phyloP scores from a whole-genome alignment of 2,797 vertebrate genomes.

The Gymnodraco acuticeps region DNA sequence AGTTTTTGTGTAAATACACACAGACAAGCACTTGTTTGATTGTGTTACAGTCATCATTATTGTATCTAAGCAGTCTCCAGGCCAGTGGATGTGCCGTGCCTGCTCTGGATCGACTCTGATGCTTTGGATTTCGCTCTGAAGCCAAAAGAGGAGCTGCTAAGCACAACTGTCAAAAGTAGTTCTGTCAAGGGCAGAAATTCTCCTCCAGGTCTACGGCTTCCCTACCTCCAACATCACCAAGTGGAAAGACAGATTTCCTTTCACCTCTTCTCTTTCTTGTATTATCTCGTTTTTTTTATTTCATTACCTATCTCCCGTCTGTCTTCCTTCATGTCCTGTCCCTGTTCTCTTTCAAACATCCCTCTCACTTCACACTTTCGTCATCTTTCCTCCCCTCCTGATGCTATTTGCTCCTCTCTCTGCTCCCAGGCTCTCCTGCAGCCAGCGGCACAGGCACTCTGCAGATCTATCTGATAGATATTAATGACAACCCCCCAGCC shows the following conservation, averaged over 20 bases:
- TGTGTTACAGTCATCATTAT: slow-evolving; percentile 79
- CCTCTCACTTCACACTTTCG: slow-evolving; percentile 42
- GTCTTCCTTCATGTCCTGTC: slow-evolving; percentile 42
- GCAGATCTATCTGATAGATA: slow-evolving; percentile 95
- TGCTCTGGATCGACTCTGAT: slow-evolving; percentile 62
- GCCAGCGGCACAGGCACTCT: slow-evolving; percentile 94
- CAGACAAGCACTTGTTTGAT: slow-evolving; percentile 73
- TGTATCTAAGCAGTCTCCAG: slow-evolving; percentile 48
- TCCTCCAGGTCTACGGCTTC: slow-evolving; percentile 42
- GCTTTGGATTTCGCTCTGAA: slow-evolving; percentile 67
- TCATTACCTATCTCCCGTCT: slow-evolving; percentile 49
- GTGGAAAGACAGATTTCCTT: slow-evolving; percentile 52
- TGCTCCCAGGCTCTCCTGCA: slow-evolving; percentile 87
- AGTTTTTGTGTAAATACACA: slow-evolving; percentile 41
- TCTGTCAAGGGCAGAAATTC: slow-evolving; percentile 62
- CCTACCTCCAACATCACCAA: slow-evolving; percentile 38
- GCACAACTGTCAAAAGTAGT: slow-evolving; percentile 71
- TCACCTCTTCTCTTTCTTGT: slow-evolving; percentile 26
- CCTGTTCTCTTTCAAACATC: slow-evolving; percentile 32
- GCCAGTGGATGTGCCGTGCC: slow-evolving; percentile 50
- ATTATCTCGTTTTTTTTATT: slow-evolving; percentile 35
- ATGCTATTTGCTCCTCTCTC: slow-evolving; percentile 43
- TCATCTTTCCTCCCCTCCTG: slow-evolving; percentile 72
- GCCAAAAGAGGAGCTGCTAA: slow-evolving; percentile 58
- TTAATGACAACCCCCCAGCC: slow-evolving; percentile 94